phyloP scores from a whole-genome alignment of 2,888 invertebrate species.

The Netelia fuscicornis region DNA sequence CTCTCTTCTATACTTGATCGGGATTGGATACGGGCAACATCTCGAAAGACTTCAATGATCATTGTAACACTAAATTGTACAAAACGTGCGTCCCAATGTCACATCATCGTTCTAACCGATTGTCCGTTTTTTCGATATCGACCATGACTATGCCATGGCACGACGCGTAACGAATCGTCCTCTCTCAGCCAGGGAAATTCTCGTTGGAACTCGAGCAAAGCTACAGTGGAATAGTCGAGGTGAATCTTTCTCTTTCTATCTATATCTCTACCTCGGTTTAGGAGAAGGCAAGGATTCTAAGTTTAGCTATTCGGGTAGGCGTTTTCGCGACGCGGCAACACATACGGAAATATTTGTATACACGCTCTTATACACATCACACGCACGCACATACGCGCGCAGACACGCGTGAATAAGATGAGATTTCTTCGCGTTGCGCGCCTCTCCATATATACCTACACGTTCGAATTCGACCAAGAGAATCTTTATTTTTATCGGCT shows the following conservation, averaged over 20 bases:
- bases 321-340: constrained; percentile 80
- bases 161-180: constrained; percentile 30
- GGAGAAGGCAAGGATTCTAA: constrained; percentile 82
- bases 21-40: not conserved
- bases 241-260: constrained; percentile 15
- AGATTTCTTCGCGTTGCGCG: constrained; percentile 15
- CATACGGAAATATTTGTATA: constrained; percentile 83
- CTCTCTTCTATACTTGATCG: not conserved
- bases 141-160: not conserved
- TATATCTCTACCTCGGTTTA: constrained; percentile 67
- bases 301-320: constrained; percentile 83
- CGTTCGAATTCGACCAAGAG: constrained; percentile 73
- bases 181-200: constrained; percentile 50
- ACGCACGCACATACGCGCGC: constrained; percentile 10
- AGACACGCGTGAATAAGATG: constrained; percentile 34
- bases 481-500: constrained; percentile 81
- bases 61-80: not conserved
- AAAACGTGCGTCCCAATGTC: not conserved
- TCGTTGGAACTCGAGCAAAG: constrained; percentile 35
- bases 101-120: constrained; percentile 10
- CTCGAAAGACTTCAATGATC: not conserved
- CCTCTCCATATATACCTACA: constrained; percentile 19
- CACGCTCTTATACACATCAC: constrained; percentile 28
- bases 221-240: constrained; percentile 33
- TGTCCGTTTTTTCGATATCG: not conserved